Evolutionary conservation across 2,113 vertebrate species (phyloP).

Genomic region (Orcinus orca): DNA sequence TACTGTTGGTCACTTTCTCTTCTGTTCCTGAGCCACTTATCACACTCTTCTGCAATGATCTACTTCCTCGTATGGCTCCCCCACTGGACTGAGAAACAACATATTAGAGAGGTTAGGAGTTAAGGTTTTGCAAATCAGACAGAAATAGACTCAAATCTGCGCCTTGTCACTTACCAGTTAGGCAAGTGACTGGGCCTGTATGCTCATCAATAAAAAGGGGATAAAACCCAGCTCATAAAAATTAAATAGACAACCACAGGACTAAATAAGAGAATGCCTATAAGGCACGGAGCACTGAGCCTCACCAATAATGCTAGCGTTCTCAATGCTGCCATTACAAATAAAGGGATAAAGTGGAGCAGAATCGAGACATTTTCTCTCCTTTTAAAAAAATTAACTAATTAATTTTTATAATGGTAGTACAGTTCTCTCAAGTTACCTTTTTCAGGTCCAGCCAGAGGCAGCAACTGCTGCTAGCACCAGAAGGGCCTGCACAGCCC

Average conservation of each 20-base stretch:
- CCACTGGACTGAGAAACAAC: neutral
- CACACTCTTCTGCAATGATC: neutral
- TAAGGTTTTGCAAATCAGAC: neutral
- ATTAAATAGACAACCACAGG: neutral
- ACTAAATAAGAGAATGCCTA: neutral
- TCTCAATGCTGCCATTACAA: neutral
- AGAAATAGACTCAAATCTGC: conserved; percentile 1
- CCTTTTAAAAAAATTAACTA: neutral
- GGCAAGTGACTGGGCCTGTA: neutral
- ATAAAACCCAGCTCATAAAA: neutral
- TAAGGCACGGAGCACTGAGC: neutral
- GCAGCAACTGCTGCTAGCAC: neutral
- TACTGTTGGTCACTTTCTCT: neutral
- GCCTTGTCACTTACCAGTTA: neutral
- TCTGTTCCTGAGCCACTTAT: neutral
- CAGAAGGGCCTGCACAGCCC: neutral
- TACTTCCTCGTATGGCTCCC: neutral
- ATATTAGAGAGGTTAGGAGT: neutral
- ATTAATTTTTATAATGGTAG: neutral
- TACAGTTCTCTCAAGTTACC: neutral
- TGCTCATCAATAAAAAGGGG: neutral
- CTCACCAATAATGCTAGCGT: neutral
- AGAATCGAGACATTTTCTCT: neutral
- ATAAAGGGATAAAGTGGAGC: neutral
- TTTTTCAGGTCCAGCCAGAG: neutral